phyloP scores from a whole-genome alignment of 2,888 invertebrate species.

The Spatulosminthurus flaviceps region DNA sequence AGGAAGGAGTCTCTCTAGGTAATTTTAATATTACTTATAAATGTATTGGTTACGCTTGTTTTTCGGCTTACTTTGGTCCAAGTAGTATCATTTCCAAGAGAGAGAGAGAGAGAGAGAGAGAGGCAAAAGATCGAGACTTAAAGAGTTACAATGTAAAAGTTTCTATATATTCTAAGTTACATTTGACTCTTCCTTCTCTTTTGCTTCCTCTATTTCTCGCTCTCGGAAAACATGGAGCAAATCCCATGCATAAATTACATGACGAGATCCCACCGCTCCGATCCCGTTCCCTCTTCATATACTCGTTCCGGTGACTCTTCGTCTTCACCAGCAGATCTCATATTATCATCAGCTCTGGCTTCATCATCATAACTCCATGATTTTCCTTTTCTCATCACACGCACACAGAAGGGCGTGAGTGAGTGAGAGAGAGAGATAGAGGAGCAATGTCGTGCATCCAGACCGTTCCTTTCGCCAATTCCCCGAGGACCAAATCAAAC shows the following conservation, averaged over 20 bases:
- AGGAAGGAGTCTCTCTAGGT: neutral
- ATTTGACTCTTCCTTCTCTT: constrained; percentile 41
- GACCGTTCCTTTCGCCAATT: constrained; percentile 31
- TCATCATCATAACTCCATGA: constrained; percentile 41
- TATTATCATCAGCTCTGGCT: constrained; percentile 40
- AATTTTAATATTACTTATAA: neutral
- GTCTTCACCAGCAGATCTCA: constrained; percentile 38
- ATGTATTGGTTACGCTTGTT: constrained; percentile 20
- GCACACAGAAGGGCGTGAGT: constrained; percentile 23
- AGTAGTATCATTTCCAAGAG: too few relatives aligned
- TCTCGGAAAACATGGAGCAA: constrained; percentile 45
- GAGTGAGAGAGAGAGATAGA: neutral
- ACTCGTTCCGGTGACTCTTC: constrained; percentile 42
- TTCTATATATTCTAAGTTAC: neutral
- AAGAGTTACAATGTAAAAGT: too few relatives aligned
- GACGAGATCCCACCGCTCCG: constrained; percentile 10
- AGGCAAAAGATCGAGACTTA: too few relatives aligned
- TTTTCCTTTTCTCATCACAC: constrained; percentile 38
- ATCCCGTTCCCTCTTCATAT: constrained; percentile 42
- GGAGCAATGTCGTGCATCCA: constrained; percentile 4
- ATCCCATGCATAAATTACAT: constrained; percentile 52
- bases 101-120: neutral
- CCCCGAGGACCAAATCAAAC: constrained; percentile 37
- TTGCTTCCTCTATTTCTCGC: constrained; percentile 27
- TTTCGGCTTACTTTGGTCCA: neutral